Conservation (phyloP, 2,113 vertebrate genomes). For the Smithornis capensis region DNA sequence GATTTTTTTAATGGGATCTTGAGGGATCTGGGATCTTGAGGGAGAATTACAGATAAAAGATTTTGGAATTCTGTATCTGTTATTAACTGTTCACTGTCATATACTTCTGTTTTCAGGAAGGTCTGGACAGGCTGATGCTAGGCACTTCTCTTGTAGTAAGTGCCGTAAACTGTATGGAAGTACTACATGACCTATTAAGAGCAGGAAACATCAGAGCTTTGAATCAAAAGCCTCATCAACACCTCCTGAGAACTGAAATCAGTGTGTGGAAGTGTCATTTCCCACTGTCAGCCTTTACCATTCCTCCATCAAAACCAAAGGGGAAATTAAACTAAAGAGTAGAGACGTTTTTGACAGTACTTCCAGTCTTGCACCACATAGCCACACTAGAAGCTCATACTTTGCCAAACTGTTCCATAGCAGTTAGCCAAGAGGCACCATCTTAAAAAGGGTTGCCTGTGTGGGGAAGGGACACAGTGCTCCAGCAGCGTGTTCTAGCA, state of each 20-base stretch:
- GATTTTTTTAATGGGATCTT: background rate
- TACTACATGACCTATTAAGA: slow-evolving; percentile 2
- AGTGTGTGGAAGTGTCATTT: background rate
- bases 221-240: slow-evolving; percentile 38
- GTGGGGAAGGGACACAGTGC: background rate
- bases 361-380: background rate
- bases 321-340: background rate
- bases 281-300: slow-evolving; percentile 18
- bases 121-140: background rate
- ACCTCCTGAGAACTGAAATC: slow-evolving; percentile 26
- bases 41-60: background rate
- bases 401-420: background rate
- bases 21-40: background rate
- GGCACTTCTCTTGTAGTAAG: background rate
- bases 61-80: background rate
- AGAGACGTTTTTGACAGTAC: background rate
- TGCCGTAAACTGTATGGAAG: background rate
- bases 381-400: background rate
- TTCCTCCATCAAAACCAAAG: background rate
- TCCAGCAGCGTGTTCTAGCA: rapidly evolving
- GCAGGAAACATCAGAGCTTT: slow-evolving; percentile 17
- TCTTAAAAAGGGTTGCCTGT: background rate
- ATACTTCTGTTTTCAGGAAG: background rate
- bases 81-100: background rate
- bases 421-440: background rate